Evolutionary conservation across 2,797 vertebrate genomes (phyloP).

Genomic region (Pseudomugil tenellus): DNA sequence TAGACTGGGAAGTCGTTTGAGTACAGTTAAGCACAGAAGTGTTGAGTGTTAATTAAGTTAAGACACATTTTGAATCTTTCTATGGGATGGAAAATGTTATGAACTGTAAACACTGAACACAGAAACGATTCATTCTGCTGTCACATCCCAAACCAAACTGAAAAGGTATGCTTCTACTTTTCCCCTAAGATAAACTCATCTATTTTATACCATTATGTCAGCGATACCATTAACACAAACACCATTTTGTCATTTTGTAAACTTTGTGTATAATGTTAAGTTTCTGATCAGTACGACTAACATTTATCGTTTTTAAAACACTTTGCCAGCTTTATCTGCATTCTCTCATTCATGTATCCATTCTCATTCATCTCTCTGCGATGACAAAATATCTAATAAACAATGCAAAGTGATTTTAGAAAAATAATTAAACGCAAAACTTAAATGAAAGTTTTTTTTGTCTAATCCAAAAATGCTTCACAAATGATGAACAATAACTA

Average conservation of each 20-base stretch:
- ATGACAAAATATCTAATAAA: not conserved
- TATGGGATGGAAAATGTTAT: not conserved
- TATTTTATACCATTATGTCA: not conserved
- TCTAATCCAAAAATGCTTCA: not conserved
- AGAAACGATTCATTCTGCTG: too few species aligned
- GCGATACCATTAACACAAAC: not conserved
- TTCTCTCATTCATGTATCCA: not conserved
- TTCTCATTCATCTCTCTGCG: too few species aligned
- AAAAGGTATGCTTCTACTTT: too few species aligned
- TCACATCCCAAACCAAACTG: too few species aligned
- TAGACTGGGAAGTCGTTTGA: not conserved
- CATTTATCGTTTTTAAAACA: too few species aligned
- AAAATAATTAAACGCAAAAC: too few species aligned
- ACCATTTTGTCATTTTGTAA: not conserved
- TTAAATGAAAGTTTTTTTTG: not conserved
- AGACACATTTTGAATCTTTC: not conserved
- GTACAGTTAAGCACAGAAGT: not conserved
- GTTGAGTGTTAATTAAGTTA: not conserved
- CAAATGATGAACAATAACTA: not conserved
- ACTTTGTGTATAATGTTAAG: not conserved
- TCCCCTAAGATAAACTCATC: not conserved
- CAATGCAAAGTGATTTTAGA: too few species aligned
- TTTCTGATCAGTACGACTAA: not conserved
- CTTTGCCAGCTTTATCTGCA: not conserved
- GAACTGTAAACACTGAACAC: not conserved